Evolutionary conservation across 2,113 vertebrate species (phyloP), one percentile per base, ranked within the genome.

Genomic region (Lathamus discolor): DNA sequence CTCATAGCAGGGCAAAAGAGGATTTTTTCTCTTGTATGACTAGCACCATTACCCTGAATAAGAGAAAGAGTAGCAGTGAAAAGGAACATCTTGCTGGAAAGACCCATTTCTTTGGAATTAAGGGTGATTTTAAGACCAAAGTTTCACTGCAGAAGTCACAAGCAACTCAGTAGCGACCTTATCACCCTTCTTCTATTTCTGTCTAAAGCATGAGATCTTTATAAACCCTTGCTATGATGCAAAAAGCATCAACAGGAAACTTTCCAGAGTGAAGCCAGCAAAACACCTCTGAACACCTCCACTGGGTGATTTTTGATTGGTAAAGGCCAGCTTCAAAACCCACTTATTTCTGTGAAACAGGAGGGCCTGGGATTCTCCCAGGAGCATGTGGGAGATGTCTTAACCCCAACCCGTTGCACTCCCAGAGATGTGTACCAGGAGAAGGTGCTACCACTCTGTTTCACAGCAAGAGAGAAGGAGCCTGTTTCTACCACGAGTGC

Each of bases 121-220:
- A 6, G 19, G 18, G 7, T 35, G 43, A 59, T 9, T 20, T 41
- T 39, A 62, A 92, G 62, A 68, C 24, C 29, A 51, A 75, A 59
- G 4, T 46, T 74, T 64, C 18, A 7, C 25, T 11, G 25, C 22
- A 66, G 44, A 55, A 51, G 28, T 28, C n/a, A 17, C 27, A 48
- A 62, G 43, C 54, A 75, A 9, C 3, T 51, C 37, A 3, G 10
- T 25, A 46, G 25, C 54, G 82, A 69, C 4, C 2, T 48, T 29
- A 10, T 18, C 33, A 11, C 7, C 10, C 10, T 66, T 37, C 23
- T 87, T 51, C 49, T 14, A 18, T 1, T 41, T 54, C 33, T 48
- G 23, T 28, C 37, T 67, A 46, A 81, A 70, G 3, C 13, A 55
- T 0, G 1, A 44, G 16, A 25, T n/a, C 68, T 51, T 4, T 4